Base-by-base conservation (phyloP, 2,888 invertebrate species). In the Cistogaster globosa region DNA sequence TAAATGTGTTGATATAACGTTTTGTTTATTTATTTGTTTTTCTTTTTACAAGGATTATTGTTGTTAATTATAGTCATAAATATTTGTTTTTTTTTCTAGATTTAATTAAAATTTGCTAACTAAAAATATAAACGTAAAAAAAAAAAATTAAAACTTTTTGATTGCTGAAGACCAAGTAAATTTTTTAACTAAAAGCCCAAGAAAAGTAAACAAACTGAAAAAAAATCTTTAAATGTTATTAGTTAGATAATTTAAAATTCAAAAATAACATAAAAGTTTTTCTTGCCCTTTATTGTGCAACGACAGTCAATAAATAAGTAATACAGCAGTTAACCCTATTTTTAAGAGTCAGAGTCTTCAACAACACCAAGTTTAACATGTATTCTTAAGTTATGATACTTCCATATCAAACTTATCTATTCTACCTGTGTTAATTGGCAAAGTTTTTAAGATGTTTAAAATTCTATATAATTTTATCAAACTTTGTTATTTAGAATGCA, bases 401-500 rank as follows among this genome's bases (percentile, higher is more conserved):
- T 72, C 11, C 36, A 71, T 26, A 77, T n/a, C 32, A 72, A 83
- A 77, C 71, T 72, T 72, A 71, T 72, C 77, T 67, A 42, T 77
- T 83, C 65, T 62, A 48, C 71, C 42, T 83, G 72, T 42, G 77
- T 72, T 83, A 77, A 72, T 83, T 72, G 71, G 62, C 67, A 71
- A 83, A 2, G 26, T 26, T 26, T 26, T 26, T 26, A 72, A n/a
- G n/a, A n/a, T n/a, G 42, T 76, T 77, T 72, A 42, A 42, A 42
- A 42, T 42, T 42, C 48, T 74, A n/a, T n/a, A 48, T 16, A 9
- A 53, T 55, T 62, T 51, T 22, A 9, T n/a, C 14, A 82, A 83
- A 78, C 12, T 74, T 78, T 78, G 78, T 68, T 62, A 68, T 68
- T 62, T 71, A 63, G 18, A 68, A 3, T 42, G 42, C 42, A 2